Evolutionary conservation across 2,888 invertebrate genomes (phyloP), one percentile per base, ranked within the genome.

Genomic region (Drosophila meridionalis): DNA sequence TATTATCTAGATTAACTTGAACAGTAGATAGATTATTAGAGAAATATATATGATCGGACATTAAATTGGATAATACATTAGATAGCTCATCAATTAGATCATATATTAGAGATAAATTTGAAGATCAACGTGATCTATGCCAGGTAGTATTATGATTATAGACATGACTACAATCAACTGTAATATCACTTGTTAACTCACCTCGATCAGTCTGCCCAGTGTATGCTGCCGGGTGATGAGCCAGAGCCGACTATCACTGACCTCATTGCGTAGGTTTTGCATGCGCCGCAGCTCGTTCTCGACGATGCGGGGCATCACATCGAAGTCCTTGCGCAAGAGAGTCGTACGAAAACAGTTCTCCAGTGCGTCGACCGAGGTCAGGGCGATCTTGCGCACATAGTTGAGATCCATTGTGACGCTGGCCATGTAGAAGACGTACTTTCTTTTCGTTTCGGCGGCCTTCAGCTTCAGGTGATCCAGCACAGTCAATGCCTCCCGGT

Each of bases 151-250:
- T 20, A 20, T 20, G 20, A 20, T 20, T 20, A 20, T 20, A 20
- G 20, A 20, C 20, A 20, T 20, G 20, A 20, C 20, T 20, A 20
- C 20, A 20, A 20, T 20, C 20, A 20, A 20, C 20, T 20, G 11
- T 1, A 11, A 38, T 38, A 38, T 38, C 38, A 38, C 12, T 38
- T 12, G 38, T 12, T 4, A 12, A 38, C 74, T 9, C 28, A 81
- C 81, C 80, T 82, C 77, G 20, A 67, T 55, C n/a, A 81, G 20
- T 6, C 48, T 57, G 56, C 77, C 81, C 26, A 77, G 53, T 0
- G 67, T 72, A 14, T 81, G 81, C 26, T 80, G 68, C 2, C 65
- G 50, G 9, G 64, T 77, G 11, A 82, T 61, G 4, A 81, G 63
- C 56, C 36, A 38, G 5, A 65, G 34, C 2, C 81, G 76, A 40